Base-by-base conservation (phyloP, 2,888 invertebrate species). In the Pemphredon lugubris region DNA sequence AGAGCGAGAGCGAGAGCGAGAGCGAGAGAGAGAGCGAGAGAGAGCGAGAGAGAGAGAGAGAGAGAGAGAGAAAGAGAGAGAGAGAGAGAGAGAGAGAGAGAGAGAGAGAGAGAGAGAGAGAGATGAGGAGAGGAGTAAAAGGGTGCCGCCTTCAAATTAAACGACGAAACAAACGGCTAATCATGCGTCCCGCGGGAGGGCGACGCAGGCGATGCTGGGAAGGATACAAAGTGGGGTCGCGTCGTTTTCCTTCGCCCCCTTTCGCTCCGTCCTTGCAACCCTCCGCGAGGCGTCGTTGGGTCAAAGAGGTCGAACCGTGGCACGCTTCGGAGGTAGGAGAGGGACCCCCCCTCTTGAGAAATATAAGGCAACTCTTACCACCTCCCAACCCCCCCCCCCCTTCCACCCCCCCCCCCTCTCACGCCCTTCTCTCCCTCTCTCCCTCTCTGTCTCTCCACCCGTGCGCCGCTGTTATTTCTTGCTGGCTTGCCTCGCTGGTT, bases 121-220 rank as follows among this genome's bases (percentile, higher is more conserved):
- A 30, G 53, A 42, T 34, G 44, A 23, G 63, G 66, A 54, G 48
- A 63, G 58, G 71, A 68, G 65, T 59, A 66, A 77, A 75, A 75
- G 82, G 85, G 72, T 59, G 65, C 73, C 70, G 78, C 73, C 77
- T 82, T 83, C 77, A 82, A 87, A 87, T 87, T 88, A 88, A 87
- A 88, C 84, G 84, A 77, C 84, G 86, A 86, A 87, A 87, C 87
- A 88, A 88, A 87, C 87, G 85, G 87, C 87, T 86, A 87, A 87
- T 88, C 86, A 87, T 86, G 86, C 84, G 79, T 86, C 85, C 82
- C 79, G 55, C 72, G 76, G 66, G 77, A 66, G 63, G 57, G 54
- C 40, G 50, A 60, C 72, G 45, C 65, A 58, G 26, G 7, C 26
- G 26, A 7, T 3, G 26, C 26, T 39, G n/a, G 59, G 70, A 59